Evolutionary conservation across 64 coral and sea anemone species (phyloP), one percentile per base, ranked within the genome.

Genomic region (Montipora sp.): DNA sequence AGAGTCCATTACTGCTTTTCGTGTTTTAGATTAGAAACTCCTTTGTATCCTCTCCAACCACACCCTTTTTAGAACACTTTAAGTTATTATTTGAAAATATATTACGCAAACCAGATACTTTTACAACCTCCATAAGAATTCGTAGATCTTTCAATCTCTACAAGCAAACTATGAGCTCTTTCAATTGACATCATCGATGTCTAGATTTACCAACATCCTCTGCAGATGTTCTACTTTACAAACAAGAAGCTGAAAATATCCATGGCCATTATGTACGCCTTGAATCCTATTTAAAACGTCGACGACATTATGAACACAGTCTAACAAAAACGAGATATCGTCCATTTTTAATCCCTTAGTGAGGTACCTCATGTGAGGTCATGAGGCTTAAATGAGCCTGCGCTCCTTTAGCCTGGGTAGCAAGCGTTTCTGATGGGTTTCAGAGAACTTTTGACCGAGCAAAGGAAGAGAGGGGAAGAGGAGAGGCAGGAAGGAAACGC

Each of bases 181-280:
- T 57, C 51, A 75, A 90, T 81, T 53, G 51, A 90, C 19, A 82
- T 90, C 89, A 90, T 90, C 78, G 49, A 90, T 82, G 63, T 82
- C 89, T 18, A 80, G 49, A 79, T 79, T 90, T 80, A 90, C 77
- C 36, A 79, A 58, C 18, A 83, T 83, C 61, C 80, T 83, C 18
- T 45, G 80, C 3, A 83, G 51, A 78, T 55, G 60, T 61, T 68
- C 87, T 48, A 78, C 51, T 50, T 89, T 89, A 43, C 51, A 48
- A 89, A 89, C 59, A 47, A 89, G 77, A 63, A 77, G 51, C 73
- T 89, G 87, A 44, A 89, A n/a, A 77, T 89, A 50, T 87, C 27
- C 27, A 36, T 36, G 27, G 27, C 84, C 72, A 73, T 87, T 68
- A 87, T 87, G 70, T 44, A 46, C 70, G 49, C 72, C 24, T 3